Base-by-base conservation (phyloP, 1,140 invertebrate species). In the Gonioctena quinquepunctata region DNA sequence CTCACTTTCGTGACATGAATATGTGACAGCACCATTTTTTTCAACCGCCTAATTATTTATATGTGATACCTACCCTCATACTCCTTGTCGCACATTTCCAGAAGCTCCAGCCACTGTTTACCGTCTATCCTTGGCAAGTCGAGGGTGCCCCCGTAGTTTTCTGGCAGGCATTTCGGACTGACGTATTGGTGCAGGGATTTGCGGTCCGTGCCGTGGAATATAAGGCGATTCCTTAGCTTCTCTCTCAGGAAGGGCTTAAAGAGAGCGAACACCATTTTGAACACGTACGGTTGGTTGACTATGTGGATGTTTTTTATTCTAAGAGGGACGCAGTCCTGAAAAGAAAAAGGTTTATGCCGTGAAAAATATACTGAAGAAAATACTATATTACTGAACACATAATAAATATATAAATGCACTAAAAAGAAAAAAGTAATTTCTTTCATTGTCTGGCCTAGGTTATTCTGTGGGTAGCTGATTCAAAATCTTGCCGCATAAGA, bases 251-350 rank as follows among this genome's bases (percentile, higher is more conserved):
- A 94, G 4, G 93, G 94, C 80, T 95, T 96, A 82, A 96, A 93
- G 8, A 96, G 86, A 7, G 91, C 87, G 82, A 95, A 96, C 1
- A 97, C 90, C 83, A 94, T 90, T 78, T 95, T 94, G 84, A 96
- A 96, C 56, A 96, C 86, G 73, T 91, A 92, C 0, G 94, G 94
- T 82, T 96, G 94, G 82, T 96, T 95, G 2, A 96, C 86, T 61
- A 96, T 90, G 77, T 96, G 94, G 52, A 96, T 88, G 56, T 91
- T 92, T 84, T 96, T 96, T 23, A 96, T 84, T 75, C 94, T 87
- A 3, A 93, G 81, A 0, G 94, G 93, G 60, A 95, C 89, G 27
- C 90, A 89, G 72, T 96, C 94, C 90, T 42, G 33, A n/a, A 42
- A 42, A 42, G 33, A 42, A 42, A 42, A 42, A 13, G 33, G 5